Base-by-base conservation (phyloP, 2,113 vertebrate species). In the Anhinga rufa region DNA sequence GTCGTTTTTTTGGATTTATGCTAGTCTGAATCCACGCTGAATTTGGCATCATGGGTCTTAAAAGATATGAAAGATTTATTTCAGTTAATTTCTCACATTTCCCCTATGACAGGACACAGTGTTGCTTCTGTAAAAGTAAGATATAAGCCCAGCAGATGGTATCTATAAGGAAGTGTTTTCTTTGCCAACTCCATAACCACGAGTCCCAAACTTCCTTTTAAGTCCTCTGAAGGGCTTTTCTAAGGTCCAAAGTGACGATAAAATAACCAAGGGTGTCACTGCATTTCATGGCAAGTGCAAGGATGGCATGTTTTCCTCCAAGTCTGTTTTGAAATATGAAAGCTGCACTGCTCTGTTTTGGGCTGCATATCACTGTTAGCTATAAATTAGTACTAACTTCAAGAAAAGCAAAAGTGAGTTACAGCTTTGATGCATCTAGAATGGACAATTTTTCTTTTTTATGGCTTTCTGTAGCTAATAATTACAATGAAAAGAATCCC, bases 81-180 rank as follows among this genome's bases (percentile, higher is more conserved):
- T 86, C 25, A 52, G 71, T 86, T 84, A 29, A 34, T 83, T 93
- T 95, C 55, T 96, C 29, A 24, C 51, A 34, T 94, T 88, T 95
- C 79, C 68, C 40, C 64, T 86, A 18, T 42, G 40, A 46, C 78
- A 70, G 66, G 62, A 62, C 92, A 69, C 24, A 40, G 36, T 18
- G 70, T 65, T 55, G 62, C 42, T 95, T 95, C 93, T 97, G 95
- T 96, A 88, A 94, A 78, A 92, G 68, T 42, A 90, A 96, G 96
- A 96, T 96, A 97, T 7, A 71, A 91, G n/a, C 58, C 79, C 88
- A 93, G 85, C 38, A 96, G 96, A 96, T 96, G 86, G 64, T 97
- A 96, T 97, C 96, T 96, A 31, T 85, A 91, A 90, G 93, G 96
- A 97, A 97, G 88, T 96, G 68, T 75, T 94, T 95, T 95, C 79